Base-by-base conservation (phyloP, 1,140 invertebrate species). In the Telenomus remus region DNA sequence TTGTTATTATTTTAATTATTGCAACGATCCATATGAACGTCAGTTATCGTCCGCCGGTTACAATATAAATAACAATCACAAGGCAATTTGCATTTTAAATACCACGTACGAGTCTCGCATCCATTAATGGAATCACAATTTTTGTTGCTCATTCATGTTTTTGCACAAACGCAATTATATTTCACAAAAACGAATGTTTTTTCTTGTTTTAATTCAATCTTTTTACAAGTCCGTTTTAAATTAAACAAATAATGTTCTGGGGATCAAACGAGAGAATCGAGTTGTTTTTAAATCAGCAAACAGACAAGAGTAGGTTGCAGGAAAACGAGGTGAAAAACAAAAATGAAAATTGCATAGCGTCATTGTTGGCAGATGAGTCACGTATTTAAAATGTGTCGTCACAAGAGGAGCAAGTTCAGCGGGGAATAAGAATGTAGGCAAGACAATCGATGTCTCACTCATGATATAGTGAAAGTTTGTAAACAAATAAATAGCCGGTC, bases 401-500 rank as follows among this genome's bases (percentile, higher is more conserved):
- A 60, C n/a, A 42, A 1, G 47, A 60, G 46, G n/a, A 50, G 47
- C n/a, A 34, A 42, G 37, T 42, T 42, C 0, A 56, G 34, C 33
- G 37, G 11, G 57, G 3, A 19, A 39, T 49, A n/a, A 59, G 33
- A 57, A 59, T 48, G 44, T 59, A 33, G 55, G 44, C 47, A 44
- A 48, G 34, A 60, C 49, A 60, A 60, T 60, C 47, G 44, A 64
- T 54, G 61, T 42, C 34, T 54, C 48, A 55, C 42, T 64, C 37
- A 64, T 64, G 50, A 64, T 55, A 15, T 48, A 48, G 50, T 33
- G 43, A 55, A 64, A 64, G 50, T 55, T 34, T 64, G 61, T 48
- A 64, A 64, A 54, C 50, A 48, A 55, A 48, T 47, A 27, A 15
- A 33, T 15, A 0, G 43, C 47, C 13, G 15, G 35, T 15, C 35